Percentiles rank a stretch among this genome's conserved stretches.
phyloP scores from a whole-genome alignment of 2,888 invertebrate species.

The Gymnoscelis rufifasciata region DNA sequence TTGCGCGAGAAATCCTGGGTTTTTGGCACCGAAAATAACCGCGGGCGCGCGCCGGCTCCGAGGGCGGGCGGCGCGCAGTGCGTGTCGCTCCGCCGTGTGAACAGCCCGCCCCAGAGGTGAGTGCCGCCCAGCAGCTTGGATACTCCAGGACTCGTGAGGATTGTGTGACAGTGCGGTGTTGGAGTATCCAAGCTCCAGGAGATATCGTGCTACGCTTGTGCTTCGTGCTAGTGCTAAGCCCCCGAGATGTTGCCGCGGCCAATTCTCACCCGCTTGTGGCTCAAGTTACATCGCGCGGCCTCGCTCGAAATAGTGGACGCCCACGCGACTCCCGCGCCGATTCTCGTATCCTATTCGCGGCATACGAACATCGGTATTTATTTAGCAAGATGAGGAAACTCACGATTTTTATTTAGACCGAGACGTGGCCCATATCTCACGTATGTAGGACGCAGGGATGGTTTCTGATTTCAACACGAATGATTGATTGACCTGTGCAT shows the following conservation, averaged over 20 bases:
- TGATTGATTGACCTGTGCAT: conserved; percentile 1
- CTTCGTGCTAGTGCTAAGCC: conserved; percentile 25
- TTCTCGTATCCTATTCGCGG: conserved; percentile 73
- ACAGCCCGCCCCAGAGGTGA: conserved; percentile 76
- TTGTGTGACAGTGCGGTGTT: conserved; percentile 33
- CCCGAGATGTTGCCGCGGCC: conserved; percentile 31
- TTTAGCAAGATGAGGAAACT: conserved; percentile 75
- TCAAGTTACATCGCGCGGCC: conserved; percentile 73
- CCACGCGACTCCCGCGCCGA: conserved; percentile 41
- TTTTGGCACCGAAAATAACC: conserved; percentile 79
- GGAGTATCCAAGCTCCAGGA: conserved; percentile 57
- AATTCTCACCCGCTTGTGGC: conserved; percentile 49
- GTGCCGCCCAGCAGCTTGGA: conserved; percentile 51
- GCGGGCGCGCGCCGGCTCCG: conserved; percentile 62
- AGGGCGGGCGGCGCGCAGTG: conserved; percentile 71
- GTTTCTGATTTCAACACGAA: conserved; percentile 38
- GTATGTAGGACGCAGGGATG: conserved; percentile 54
- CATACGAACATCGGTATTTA: conserved; percentile 70
- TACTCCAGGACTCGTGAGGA: conserved; percentile 42
- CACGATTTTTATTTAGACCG: conserved; percentile 65
- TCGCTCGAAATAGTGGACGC: conserved; percentile 74
- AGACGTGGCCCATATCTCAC: conserved; percentile 65
- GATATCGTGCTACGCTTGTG: conserved; percentile 38
- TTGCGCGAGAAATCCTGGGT: conserved; percentile 61
- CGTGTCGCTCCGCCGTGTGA: conserved; percentile 79